Conservation (phyloP, 2,113 vertebrate species). For the Peromyscus californicus region DNA sequence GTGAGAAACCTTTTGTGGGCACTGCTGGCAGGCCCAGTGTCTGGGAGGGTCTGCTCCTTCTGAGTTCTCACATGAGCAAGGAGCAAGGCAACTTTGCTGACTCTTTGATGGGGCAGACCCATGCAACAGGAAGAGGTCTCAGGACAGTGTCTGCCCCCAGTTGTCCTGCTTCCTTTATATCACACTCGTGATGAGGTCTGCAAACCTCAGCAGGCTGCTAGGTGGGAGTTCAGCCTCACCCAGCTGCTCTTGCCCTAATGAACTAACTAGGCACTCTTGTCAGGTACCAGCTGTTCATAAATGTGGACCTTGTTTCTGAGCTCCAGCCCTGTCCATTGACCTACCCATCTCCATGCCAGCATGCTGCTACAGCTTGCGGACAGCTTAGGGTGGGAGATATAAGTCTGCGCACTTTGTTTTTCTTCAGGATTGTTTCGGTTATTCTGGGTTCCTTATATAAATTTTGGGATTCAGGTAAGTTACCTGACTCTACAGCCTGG, state of each 20-base stretch:
- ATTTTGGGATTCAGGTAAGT: background rate
- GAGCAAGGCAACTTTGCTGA: background rate
- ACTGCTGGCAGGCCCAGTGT: background rate
- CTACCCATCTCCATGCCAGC: background rate
- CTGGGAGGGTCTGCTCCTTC: background rate
- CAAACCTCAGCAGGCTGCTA: background rate
- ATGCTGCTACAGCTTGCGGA: background rate
- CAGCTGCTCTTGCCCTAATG: background rate
- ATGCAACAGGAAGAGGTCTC: too few relatives aligned
- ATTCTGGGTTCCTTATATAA: background rate
- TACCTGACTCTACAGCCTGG: background rate
- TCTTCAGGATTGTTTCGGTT: background rate
- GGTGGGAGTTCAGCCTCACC: background rate
- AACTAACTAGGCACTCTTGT: background rate
- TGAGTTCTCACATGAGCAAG: background rate
- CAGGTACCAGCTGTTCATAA: background rate
- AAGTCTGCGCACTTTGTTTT: background rate
- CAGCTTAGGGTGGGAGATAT: background rate
- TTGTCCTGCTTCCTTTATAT: background rate
- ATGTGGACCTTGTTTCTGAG: too few relatives aligned
- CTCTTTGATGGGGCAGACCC: background rate
- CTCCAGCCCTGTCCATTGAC: too few relatives aligned
- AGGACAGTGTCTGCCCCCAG: background rate
- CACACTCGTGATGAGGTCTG: background rate
- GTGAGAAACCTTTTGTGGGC: background rate